Conservation (phyloP, 2,797 vertebrate species). For the Clarias pachynema region DNA sequence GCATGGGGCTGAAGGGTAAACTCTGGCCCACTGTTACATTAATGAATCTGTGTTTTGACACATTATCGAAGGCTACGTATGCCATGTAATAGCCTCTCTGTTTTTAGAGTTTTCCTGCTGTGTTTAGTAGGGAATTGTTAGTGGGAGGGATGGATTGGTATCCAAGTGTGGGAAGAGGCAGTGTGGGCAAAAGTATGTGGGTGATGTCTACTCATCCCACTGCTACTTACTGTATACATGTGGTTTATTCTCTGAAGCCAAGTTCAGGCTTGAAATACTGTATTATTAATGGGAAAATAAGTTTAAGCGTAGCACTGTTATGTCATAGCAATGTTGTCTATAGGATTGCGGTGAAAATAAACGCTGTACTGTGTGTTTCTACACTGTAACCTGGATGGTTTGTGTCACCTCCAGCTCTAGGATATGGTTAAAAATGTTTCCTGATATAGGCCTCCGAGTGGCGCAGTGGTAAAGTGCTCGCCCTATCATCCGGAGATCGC, state of each 20-base stretch:
- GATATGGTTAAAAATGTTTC: neutral
- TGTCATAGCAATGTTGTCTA: neutral
- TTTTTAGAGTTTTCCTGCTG: constrained; percentile 4
- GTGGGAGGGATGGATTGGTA: constrained; percentile 40
- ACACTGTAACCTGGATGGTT: neutral
- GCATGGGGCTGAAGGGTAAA: neutral
- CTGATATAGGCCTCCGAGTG: neutral
- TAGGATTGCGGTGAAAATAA: neutral
- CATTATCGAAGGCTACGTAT: neutral
- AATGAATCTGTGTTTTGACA: neutral
- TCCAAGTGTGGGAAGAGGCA: constrained; percentile 39
- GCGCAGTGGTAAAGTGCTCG: no score
- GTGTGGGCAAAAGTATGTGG: constrained; percentile 42
- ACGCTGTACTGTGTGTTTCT: neutral
- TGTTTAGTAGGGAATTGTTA: constrained; percentile 12
- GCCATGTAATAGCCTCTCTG: neutral
- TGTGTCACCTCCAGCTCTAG: neutral
- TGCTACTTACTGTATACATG: constrained; percentile 18
- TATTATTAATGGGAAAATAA: neutral
- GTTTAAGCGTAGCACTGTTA: neutral
- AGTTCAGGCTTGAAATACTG: neutral
- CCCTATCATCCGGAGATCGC: no score
- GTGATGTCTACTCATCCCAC: constrained; percentile 36
- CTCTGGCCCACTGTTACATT: neutral
- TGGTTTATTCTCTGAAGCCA: neutral